These are phyloP conservation scores for Argyresthia albistria DNA, from an alignment of 2,888 invertebrate genomes.

Conservation along the genomic window DNA sequence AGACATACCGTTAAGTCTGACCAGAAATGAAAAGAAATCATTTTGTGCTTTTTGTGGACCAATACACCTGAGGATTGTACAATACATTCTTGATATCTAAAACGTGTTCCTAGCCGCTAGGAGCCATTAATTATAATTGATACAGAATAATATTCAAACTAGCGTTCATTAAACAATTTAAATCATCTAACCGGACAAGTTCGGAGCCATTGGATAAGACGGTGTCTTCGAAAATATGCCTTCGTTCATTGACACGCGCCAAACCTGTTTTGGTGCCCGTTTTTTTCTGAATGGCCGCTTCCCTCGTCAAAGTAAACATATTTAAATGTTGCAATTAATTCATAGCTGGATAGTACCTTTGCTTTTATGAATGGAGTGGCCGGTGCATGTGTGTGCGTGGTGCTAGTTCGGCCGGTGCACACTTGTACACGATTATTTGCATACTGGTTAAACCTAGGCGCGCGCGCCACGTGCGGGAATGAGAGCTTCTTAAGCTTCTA, in stretches of 20 bases:
- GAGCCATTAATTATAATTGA: constrained; percentile 39
- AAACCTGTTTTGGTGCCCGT: constrained; percentile 64
- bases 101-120: constrained; percentile 16
- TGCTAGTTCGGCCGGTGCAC: constrained; percentile 32
- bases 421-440: constrained; percentile 44
- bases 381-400: constrained; percentile 40
- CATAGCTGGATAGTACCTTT: constrained; percentile 62
- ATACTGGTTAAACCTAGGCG: constrained; percentile 43
- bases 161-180: constrained; percentile 54
- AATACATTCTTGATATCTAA: constrained; percentile 8
- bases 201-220: constrained; percentile 19
- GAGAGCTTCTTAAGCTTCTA: neutral
- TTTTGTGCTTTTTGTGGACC: neutral
- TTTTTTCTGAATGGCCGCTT: constrained; percentile 67
- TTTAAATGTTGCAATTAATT: constrained; percentile 73
- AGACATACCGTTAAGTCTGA: neutral
- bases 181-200: constrained; percentile 53
- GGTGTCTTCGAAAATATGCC: constrained; percentile 62
- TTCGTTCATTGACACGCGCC: constrained; percentile 71
- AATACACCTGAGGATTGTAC: too few relatives aligned
- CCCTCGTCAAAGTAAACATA: constrained; percentile 69
- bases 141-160: constrained; percentile 43
- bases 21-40: neutral
- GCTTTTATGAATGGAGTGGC: constrained; percentile 65
- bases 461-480: constrained; percentile 50